Base-by-base conservation (phyloP, 2,888 invertebrate species). In the Microchrysa polita region DNA sequence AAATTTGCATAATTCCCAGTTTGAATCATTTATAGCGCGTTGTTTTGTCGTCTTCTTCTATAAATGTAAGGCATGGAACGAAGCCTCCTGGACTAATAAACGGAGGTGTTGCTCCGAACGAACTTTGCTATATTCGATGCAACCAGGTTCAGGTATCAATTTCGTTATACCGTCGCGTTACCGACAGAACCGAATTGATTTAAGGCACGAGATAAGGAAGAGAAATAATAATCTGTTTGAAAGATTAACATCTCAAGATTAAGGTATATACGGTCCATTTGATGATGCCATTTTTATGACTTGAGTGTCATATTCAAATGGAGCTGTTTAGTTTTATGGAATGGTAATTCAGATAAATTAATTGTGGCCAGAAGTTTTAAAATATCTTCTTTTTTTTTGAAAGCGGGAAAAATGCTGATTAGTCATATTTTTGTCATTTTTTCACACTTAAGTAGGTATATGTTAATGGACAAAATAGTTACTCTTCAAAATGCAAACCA, bases 1-100 rank as follows among this genome's bases (percentile, higher is more conserved):
- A 34, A 76, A 75, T 76, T 76, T 76, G 74, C 76, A 76, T 76
- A 76, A 74, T 76, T 74, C 72, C 67, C 72, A 55, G 67, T 67
- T 75, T 74, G 57, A 16, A 22, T 48, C 52, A 44, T 34, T 61
- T 61, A 23, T 73, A 40, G 27, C 53, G 14, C 1, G 10, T 22
- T 67, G 1, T n/a, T 23, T 59, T 55, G 18, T 65, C n/a, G n/a
- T n/a, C n/a, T n/a, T n/a, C n/a, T n/a, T n/a, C n/a, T n/a, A n/a
- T n/a, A n/a, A n/a, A n/a, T n/a, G 2, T 34, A 2, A 34, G 27
- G 27, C 27, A 34, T 5, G 27, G 27, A 34, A 34, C 65, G 65
- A 40, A 57, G 34, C 52, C 34, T 48, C 20, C 52, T 40, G 18
- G 42, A 14, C 20, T 22, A 14, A 42, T 57, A 10, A 27, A 72